Base-by-base conservation (phyloP, 1,140 invertebrate species). In the Heterodera carotae region DNA sequence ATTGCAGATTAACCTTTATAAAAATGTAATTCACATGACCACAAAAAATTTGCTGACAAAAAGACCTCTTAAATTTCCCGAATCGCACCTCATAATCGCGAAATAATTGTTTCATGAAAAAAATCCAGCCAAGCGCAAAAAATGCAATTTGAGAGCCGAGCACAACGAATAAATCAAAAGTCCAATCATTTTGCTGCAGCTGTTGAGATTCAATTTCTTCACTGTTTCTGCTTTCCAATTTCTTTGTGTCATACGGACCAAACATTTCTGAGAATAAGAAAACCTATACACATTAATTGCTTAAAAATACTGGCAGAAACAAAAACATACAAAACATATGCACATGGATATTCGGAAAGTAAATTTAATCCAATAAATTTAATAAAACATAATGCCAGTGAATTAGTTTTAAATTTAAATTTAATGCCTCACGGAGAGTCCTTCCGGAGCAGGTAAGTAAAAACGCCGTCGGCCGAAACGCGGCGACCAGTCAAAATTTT, bases 61-160 rank as follows among this genome's bases (percentile, higher is more conserved):
- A n/a, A 25, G n/a, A n/a, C n/a, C n/a, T n/a, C n/a, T n/a, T n/a
- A n/a, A n/a, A n/a, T n/a, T n/a, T n/a, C n/a, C n/a, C n/a, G n/a
- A n/a, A n/a, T 29, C 12, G 73, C 67, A 91, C 90, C 91, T 99
- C 97, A 91, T 99, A 99, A 88, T 99, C 95, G 83, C 93, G 92
- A 88, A 99, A 99, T 66, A 99, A 90, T 88, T 97, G 93, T 89
- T 97, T 98, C 82, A 98, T 93, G 89, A 99, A 99, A 89, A 99
- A 99, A 64, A 99, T 91, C 95, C 95, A 98, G 81, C 96, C 97
- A 82, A 94, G 94, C 77, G 92, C 91, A 89, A 99, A 98, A 89
- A 99, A 99, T 48, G 96, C 86, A 75, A 94, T 90, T 94, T 98
- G 81, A 27, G 83, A 84, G 31, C 69, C 56, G 22, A 84, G 33